A percentile compares a stretch with the other conserved stretches of the same genome.
phyloP scores from a whole-genome alignment of 2,888 invertebrate species.

The Torymus tubicola region DNA sequence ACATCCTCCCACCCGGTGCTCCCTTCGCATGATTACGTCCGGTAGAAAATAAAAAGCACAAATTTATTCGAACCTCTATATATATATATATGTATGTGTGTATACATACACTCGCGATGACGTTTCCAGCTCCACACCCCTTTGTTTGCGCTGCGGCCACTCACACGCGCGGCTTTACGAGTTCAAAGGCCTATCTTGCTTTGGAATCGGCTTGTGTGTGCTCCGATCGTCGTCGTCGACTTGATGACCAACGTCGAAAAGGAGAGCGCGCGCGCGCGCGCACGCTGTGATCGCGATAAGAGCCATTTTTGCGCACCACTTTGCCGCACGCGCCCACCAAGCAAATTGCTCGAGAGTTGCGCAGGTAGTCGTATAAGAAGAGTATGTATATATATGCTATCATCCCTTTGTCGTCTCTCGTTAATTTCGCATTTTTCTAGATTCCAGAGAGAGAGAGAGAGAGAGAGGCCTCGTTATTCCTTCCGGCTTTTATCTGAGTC shows the following conservation, averaged over 20 bases:
- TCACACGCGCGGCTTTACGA: conserved; percentile 53
- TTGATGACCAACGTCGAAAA: conserved; percentile 18
- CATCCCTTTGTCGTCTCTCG: conserved; percentile 25
- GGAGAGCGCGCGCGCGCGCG: background rate
- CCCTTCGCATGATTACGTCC: conserved; percentile 2
- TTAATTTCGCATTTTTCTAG: conserved; percentile 23
- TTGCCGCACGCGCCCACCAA: conserved; percentile 19
- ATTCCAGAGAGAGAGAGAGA: background rate
- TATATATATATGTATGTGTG: background rate
- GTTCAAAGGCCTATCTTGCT: conserved; percentile 59
- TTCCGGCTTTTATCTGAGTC: too few species aligned
- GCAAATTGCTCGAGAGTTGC: conserved; percentile 10
- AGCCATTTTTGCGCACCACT: conserved; percentile 27
- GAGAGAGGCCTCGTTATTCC: background rate
- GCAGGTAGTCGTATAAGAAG: background rate
- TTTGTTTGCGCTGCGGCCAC: conserved; percentile 59
- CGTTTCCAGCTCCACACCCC: conserved; percentile 30
- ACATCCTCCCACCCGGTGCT: too few species aligned
- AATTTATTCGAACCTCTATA: conserved; percentile 15
- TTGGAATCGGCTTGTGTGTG: conserved; percentile 40
- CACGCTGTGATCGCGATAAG: conserved; percentile 22
- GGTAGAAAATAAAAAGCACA: background rate
- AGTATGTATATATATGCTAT: background rate
- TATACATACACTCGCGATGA: background rate
- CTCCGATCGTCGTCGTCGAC: background rate